Evolutionary conservation across 2,113 vertebrate genomes (phyloP), one percentile per base, ranked within the genome.

Genomic region (Cyanoliseus patagonus): DNA sequence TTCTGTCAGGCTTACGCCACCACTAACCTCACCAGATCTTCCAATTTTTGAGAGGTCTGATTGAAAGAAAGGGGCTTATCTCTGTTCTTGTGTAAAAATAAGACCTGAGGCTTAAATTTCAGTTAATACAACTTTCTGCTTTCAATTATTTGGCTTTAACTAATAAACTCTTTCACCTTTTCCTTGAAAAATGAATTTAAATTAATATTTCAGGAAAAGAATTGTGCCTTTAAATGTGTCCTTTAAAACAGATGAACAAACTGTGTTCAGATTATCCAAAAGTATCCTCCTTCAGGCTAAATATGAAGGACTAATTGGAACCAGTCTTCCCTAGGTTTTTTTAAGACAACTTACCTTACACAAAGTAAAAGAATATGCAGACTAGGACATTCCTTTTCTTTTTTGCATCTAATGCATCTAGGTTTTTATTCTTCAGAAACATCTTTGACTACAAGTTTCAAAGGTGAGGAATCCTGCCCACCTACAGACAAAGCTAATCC

Each of bases 171-270:
- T 93, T 73, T 90, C 53, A 77, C 88, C 55, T 83, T 63, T 86
- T 83, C 30, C 35, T 84, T 86, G 80, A n/a, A 90, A 94, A 92
- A 88, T 72, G 7, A 63, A 61, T 94, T 90, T 86, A 47, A 88
- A 55, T 90, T 92, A 90, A 61, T 90, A 91, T 78, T 90, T 82
- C 49, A 81, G 42, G 49, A 73, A 85, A 80, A 80, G 12, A 88
- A 92, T 86, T 44, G 35, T 24, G 67, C 51, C 62, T 94, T 52
- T 74, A 61, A 86, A 83, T 33, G 33, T 63, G 74, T 82, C 64
- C 79, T 94, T 81, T 90, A 78, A 93, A 92, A 73, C 69, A 93
- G 66, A 73, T 96, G 76, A 95, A n/a, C 61, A 90, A 93, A 86
- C 80, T 68, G 27, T 61, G 51, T 83, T 94, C 42, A 61, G 24